phyloP scores from a whole-genome alignment of 2,797 vertebrate species.

The Argentina silus region DNA sequence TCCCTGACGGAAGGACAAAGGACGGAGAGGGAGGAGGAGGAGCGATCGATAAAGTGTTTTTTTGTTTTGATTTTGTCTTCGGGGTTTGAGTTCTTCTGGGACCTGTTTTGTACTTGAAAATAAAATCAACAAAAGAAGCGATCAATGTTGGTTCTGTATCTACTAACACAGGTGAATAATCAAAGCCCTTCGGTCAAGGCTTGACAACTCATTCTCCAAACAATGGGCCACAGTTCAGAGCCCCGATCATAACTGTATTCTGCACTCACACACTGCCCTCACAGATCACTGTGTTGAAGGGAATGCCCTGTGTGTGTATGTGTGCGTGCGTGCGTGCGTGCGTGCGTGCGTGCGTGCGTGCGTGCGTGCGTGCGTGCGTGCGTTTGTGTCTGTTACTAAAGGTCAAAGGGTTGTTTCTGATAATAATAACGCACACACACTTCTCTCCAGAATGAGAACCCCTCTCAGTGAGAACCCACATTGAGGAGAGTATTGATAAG shows the following conservation, averaged over 20 bases:
- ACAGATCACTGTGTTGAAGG: neutral
- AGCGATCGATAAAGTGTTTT: no score
- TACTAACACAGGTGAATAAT: neutral
- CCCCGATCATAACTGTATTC: neutral
- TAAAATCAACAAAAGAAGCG: neutral
- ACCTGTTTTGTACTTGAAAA: neutral
- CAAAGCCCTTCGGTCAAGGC: neutral
- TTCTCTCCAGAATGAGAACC: neutral
- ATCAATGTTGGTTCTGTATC: no score
- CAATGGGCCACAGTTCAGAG: no score
- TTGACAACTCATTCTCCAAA: no score
- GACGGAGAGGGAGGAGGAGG: no score
- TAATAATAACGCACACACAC: slow-evolving; percentile 13
- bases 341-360: no score
- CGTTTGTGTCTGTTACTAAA: neutral
- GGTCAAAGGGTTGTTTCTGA: slow-evolving; percentile 34
- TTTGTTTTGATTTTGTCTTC: no score
- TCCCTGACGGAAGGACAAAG: no score
- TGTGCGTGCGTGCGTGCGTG: no score
- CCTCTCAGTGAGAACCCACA: neutral
- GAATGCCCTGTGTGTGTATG: neutral
- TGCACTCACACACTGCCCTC: no score
- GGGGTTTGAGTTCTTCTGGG: no score
- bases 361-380: neutral
- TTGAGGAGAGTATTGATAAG: slow-evolving; percentile 29